Evolutionary conservation across 2,113 vertebrate species (phyloP), one percentile per base, ranked within the genome.

Genomic region (Barbus barbus): DNA sequence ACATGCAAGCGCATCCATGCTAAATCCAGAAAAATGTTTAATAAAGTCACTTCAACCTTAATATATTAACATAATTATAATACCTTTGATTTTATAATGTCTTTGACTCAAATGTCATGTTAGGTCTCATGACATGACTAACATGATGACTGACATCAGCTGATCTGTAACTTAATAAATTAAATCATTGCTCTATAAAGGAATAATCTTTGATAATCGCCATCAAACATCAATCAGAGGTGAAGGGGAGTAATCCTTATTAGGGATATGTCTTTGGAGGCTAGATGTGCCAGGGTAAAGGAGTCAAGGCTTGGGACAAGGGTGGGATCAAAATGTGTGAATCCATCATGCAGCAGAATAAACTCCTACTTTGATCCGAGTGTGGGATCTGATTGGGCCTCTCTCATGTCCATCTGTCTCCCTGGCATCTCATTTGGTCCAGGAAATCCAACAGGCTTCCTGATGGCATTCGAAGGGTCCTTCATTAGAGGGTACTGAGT

Each of bases 331-430:
- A 89, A 93, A 91, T 77, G 88, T 87, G 88, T 88, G 90, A 93
- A 91, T 51, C 89, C 79, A 91, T 90, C 94, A 95, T 95, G 94
- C 94, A 95, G 92, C 93, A 93, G 90, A 94, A 91, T 90, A 89
- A 92, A 93, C 88, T 94, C 94, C 94, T 95, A 95, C 94, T 95
- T 95, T 91, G 93, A 95, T 95, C 94, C 94, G 85, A 95, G 93
- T 92, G 94, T 94, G 92, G 93, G 94, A 94, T 95, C 94, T 94
- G 94, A 94, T 91, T 95, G 94, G 91, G 94, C 93, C 88, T 95
- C 94, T 94, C 93, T 91, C 93, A 95, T 93, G 94, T 95, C 94
- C 94, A 94, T 94, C 92, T 94, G 94, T 91, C 94, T 93, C 89
- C 93, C 91, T 90, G 94, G 92, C 90, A 94, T 93, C 93, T 95